These are phyloP conservation scores for Drosophila lini DNA, from an alignment of 1,140 invertebrate species.

Conservation along the genomic window DNA sequence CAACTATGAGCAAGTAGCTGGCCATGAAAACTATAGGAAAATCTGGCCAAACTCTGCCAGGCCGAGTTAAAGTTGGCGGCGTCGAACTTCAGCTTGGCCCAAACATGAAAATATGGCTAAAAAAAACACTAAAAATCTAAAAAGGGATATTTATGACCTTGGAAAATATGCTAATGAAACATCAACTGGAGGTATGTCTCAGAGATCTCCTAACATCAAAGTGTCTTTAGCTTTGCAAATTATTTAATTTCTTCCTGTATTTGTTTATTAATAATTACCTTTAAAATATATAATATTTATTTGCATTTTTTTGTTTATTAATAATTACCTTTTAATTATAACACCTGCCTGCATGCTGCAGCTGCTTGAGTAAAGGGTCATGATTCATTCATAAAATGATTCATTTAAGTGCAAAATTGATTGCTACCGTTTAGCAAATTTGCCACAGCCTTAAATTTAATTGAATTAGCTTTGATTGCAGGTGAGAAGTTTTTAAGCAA, in stretches of 20 bases:
- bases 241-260: neutral
- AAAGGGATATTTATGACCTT: neutral
- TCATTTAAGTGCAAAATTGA: neutral
- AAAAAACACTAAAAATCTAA: neutral
- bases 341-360: neutral
- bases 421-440: neutral
- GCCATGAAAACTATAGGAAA: slow-evolving; percentile 36
- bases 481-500: neutral
- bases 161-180: neutral
- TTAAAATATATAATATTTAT: neutral
- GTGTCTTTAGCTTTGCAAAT: no score
- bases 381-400: slow-evolving; percentile 5
- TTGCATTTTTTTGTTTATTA: no score
- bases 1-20: slow-evolving; percentile 22
- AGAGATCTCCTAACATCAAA: neutral
- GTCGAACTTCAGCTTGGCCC: neutral
- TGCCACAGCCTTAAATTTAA: neutral
- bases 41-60: neutral
- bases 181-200: neutral
- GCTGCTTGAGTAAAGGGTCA: neutral
- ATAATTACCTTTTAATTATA: neutral
- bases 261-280: no score
- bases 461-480: neutral
- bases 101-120: neutral
- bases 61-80: slow-evolving; percentile 12